phyloP scores from a whole-genome alignment of 2,113 vertebrate genomes.

The Gulo gulo region DNA sequence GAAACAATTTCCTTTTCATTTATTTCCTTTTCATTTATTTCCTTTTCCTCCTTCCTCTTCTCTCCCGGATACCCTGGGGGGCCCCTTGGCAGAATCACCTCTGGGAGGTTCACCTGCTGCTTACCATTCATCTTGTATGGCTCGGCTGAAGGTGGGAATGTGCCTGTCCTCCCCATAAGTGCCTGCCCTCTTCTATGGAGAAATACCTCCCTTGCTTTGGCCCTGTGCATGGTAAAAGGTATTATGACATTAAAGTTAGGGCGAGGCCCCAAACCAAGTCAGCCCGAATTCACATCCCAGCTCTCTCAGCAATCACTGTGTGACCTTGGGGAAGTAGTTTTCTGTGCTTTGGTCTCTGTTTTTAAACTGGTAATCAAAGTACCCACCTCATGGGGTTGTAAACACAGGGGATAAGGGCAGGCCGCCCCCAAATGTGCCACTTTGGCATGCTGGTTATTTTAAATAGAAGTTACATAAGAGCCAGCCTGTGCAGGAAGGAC shows the following conservation, averaged over 20 bases:
- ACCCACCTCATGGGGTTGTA: not conserved
- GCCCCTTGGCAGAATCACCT: not conserved
- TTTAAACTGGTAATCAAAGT: not conserved
- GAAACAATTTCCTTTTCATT: too few relatives aligned
- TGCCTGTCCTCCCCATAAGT: rapidly evolving
- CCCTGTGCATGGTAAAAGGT: rapidly evolving
- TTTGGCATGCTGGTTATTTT: not conserved
- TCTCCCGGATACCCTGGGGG: not conserved
- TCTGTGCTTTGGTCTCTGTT: not conserved
- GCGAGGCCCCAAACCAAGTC: not conserved
- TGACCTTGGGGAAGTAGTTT: not conserved
- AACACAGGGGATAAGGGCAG: not conserved
- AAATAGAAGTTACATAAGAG: not conserved
- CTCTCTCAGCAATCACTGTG: not conserved
- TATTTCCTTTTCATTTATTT: not conserved
- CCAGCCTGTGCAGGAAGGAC: not conserved
- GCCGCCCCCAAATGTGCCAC: not conserved
- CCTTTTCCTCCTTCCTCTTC: not conserved
- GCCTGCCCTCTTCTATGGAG: not conserved
- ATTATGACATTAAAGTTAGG: rapidly evolving
- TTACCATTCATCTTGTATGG: not conserved
- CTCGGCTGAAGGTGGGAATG: not conserved
- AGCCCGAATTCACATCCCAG: not conserved
- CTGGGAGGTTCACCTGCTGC: not conserved
- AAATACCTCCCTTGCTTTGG: not conserved